Percentiles rank a stretch among this genome's conserved stretches.
Conservation (phyloP, 2,888 invertebrate species). For the Diploptera punctata region DNA sequence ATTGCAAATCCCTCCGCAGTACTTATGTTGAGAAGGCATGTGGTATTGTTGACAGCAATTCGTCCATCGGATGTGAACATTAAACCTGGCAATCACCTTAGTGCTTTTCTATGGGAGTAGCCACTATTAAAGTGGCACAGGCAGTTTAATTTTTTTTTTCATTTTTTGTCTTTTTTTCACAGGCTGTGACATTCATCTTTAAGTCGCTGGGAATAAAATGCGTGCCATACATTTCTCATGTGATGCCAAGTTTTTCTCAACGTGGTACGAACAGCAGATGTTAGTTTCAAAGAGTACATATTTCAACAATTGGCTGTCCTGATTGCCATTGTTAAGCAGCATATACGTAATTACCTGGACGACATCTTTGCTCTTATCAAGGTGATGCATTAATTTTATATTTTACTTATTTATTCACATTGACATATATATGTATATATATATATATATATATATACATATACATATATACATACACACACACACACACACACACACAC, state of each 20-base stretch:
- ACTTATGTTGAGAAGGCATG: too few relatives aligned
- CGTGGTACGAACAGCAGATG: slow-evolving; percentile 89
- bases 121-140: too few relatives aligned
- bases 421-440: too few relatives aligned
- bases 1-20: too few relatives aligned
- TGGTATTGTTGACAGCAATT: too few relatives aligned
- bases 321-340: slow-evolving; percentile 95
- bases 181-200: slow-evolving; percentile 97
- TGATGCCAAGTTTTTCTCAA: slow-evolving; percentile 87
- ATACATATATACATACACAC: not conserved
- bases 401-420: not conserved
- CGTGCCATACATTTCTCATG: slow-evolving; percentile 91
- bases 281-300: slow-evolving; percentile 88
- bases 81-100: too few relatives aligned
- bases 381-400: too few relatives aligned
- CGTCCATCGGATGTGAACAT: too few relatives aligned
- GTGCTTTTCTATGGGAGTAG: too few relatives aligned
- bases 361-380: slow-evolving; percentile 93
- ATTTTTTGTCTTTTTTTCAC: too few relatives aligned
- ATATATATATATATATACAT: not conserved
- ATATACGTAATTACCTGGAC: slow-evolving; percentile 94
- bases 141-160: too few relatives aligned
- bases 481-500: not conserved
- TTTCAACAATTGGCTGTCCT: slow-evolving; percentile 94
- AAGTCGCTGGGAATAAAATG: slow-evolving; percentile 95